phyloP scores from a whole-genome alignment of 35 echinoderm and acorn worm genomes.

The Heliocidaris tuberculata region DNA sequence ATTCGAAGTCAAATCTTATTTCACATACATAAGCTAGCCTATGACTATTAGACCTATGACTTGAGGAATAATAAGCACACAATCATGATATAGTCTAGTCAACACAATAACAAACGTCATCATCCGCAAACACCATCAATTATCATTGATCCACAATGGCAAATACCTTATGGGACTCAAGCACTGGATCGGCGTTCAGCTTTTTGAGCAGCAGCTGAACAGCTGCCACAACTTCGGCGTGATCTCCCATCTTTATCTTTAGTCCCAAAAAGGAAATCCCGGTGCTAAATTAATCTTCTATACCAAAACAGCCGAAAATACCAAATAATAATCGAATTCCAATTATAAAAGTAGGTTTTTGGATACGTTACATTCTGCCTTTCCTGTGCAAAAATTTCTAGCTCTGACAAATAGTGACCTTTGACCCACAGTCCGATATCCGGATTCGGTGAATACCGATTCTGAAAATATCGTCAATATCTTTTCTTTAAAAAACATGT shows the following conservation, averaged over 20 bases:
- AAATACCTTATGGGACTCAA: not conserved
- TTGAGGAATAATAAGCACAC: no score
- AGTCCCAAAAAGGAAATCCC: not conserved
- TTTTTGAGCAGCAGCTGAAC: not conserved
- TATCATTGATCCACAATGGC: not conserved
- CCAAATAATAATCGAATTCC: not conserved
- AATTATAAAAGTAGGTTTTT: not conserved
- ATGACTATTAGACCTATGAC: no score
- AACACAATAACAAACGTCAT: no score
- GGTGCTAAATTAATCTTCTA: not conserved
- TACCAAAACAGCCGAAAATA: not conserved
- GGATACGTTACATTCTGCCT: not conserved
- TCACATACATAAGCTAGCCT: no score
- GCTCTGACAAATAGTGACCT: not conserved
- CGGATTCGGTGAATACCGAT: not conserved
- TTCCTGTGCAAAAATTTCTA: not conserved
- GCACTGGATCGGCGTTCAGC: not conserved
- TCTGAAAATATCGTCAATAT: no score
- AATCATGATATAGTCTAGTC: no score
- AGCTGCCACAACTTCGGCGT: conserved; percentile 27
- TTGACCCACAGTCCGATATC: not conserved
- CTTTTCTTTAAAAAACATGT: no score
- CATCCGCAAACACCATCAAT: no score
- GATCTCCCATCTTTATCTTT: conserved; percentile 18
- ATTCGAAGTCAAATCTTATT: no score